Conservation (phyloP, 2,797 vertebrate species). For the Macroramphosus scolopax region DNA sequence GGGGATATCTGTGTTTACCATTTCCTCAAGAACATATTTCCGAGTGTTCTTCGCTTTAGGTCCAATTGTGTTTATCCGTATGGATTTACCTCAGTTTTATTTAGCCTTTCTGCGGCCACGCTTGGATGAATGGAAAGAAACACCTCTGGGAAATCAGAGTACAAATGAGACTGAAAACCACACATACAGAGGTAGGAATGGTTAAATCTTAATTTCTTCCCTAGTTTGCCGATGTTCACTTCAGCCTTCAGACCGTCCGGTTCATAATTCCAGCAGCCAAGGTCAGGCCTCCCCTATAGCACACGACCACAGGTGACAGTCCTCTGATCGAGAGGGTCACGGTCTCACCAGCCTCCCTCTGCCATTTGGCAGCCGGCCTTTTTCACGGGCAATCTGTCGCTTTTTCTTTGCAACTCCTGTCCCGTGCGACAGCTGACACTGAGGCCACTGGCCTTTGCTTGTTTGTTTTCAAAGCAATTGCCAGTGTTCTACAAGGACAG, state of each 20-base stretch:
- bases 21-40: slow-evolving; percentile 37
- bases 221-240: slow-evolving; percentile 28
- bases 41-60: slow-evolving; percentile 42
- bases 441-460: slow-evolving; percentile 35
- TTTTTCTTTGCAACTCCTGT: slow-evolving; percentile 19
- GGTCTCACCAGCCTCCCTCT: slow-evolving; percentile 31
- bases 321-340: slow-evolving; percentile 59
- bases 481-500: slow-evolving; percentile 13
- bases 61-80: slow-evolving; percentile 48
- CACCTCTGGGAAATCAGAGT: slow-evolving; percentile 53
- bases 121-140: slow-evolving; percentile 57
- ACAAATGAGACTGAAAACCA: slow-evolving; percentile 58
- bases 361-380: slow-evolving; percentile 36
- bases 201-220: slow-evolving; percentile 39
- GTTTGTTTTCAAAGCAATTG: slow-evolving; percentile 59
- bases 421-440: slow-evolving; percentile 42
- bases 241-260: slow-evolving; percentile 29
- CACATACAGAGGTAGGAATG: slow-evolving; percentile 58
- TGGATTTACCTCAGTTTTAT: slow-evolving; percentile 53
- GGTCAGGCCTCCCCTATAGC: slow-evolving; percentile 21
- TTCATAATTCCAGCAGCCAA: slow-evolving; percentile 40
- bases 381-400: slow-evolving; percentile 9
- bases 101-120: slow-evolving; percentile 52
- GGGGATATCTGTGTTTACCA: slow-evolving; percentile 33
- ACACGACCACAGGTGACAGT: slow-evolving; percentile 48